Conservation (phyloP, 2,888 invertebrate genomes). For the Amphipoea oculea region DNA sequence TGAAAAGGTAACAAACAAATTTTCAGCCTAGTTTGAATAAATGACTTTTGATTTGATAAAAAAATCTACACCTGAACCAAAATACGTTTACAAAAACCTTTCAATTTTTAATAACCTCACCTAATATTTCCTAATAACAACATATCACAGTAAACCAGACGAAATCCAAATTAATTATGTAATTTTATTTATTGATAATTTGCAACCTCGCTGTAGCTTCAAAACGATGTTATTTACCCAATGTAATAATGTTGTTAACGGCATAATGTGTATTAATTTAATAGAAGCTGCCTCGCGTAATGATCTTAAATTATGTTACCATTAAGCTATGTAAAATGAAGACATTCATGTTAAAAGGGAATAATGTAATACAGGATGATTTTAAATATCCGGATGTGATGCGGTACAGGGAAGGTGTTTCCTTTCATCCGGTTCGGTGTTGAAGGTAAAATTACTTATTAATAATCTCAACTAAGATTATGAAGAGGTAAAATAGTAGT, state of each 20-base stretch:
- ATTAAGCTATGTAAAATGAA: conserved; percentile 35
- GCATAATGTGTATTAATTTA: conserved; percentile 49
- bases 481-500: too few relatives aligned
- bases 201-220: conserved; percentile 17
- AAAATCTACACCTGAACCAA: not conserved
- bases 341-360: conserved; percentile 21
- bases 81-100: too few relatives aligned
- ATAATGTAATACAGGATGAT: conserved; percentile 26
- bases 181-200: conserved; percentile 50
- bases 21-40: not conserved
- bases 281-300: conserved; percentile 33
- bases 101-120: not conserved
- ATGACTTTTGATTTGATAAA: not conserved
- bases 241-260: conserved; percentile 43
- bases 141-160: conserved; percentile 32
- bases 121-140: conserved; percentile 28
- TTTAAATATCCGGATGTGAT: conserved; percentile 33
- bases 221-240: conserved; percentile 34
- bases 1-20: too few relatives aligned
- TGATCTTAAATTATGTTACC: conserved; percentile 44
- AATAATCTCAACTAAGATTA: not conserved
- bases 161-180: conserved; percentile 31
- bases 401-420: not conserved
- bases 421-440: not conserved
- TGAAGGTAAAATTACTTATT: not conserved